A percentile compares a stretch with the other conserved stretches of the same genome.
Conservation (phyloP, 1,140 invertebrate species). For the Trichoplusia ni region DNA sequence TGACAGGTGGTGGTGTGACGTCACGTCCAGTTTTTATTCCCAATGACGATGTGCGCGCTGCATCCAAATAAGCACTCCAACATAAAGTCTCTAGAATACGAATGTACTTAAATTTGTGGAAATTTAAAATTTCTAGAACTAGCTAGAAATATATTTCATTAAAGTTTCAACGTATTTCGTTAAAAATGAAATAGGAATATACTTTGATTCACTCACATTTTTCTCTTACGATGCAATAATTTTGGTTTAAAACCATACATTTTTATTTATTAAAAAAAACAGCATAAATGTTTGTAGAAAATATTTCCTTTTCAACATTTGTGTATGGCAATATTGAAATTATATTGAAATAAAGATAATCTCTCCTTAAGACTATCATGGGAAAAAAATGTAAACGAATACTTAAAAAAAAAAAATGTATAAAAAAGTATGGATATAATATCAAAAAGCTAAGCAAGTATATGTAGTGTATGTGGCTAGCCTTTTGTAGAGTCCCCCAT, state of each 20-base stretch:
- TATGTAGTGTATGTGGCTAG: conserved; percentile 9
- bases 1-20: conserved; percentile 11
- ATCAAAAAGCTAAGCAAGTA: not conserved
- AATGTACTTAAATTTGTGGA: not conserved
- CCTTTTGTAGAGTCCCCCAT: conserved; percentile 22
- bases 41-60: not conserved
- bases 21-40: conserved; percentile 25
- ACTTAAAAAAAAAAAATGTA: too few relatives aligned
- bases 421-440: not conserved
- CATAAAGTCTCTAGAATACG: not conserved
- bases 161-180: not conserved
- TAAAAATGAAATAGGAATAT: too few relatives aligned
- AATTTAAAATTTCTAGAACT: not conserved
- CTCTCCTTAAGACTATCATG: too few relatives aligned
- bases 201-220: too few relatives aligned
- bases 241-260: too few relatives aligned
- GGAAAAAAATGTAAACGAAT: too few relatives aligned
- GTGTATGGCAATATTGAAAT: too few relatives aligned
- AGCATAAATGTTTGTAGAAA: too few relatives aligned
- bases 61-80: not conserved
- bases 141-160: not conserved
- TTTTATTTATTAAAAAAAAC: too few relatives aligned
- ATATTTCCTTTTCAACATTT: too few relatives aligned
- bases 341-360: too few relatives aligned
- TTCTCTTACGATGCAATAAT: too few relatives aligned